Conservation (phyloP, 2,113 vertebrate species). For the Notothenia coriiceps region DNA sequence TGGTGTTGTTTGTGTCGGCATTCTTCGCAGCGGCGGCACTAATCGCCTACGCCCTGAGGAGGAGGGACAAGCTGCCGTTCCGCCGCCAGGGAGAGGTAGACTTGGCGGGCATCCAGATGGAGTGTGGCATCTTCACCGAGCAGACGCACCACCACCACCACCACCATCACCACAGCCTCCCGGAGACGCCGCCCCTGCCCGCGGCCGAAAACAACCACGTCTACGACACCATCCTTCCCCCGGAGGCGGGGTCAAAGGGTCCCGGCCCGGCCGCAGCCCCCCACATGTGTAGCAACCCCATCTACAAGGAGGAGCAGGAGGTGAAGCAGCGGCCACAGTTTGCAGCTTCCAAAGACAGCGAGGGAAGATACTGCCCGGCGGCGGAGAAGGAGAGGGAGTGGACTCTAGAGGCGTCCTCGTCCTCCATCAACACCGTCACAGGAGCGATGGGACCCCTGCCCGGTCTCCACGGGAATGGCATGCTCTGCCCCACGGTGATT, state of each 20-base stretch:
- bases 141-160: conserved; percentile 78
- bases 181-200: conserved; percentile 86
- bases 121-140: conserved; percentile 91
- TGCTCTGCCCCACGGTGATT: conserved; percentile 89
- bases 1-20: conserved; percentile 91
- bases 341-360: conserved; percentile 80
- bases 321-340: conserved; percentile 80
- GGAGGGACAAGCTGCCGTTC: conserved; percentile 92
- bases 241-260: conserved; percentile 65
- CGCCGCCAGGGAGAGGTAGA: conserved; percentile 90
- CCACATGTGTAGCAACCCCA: conserved; percentile 90
- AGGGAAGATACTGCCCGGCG: conserved; percentile 86
- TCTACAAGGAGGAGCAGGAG: conserved; percentile 91
- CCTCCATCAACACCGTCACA: conserved; percentile 90
- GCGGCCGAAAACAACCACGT: conserved; percentile 84
- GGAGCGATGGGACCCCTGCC: conserved; percentile 83
- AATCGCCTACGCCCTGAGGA: conserved; percentile 90
- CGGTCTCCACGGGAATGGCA: conserved; percentile 89
- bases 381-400: conserved; percentile 92
- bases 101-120: conserved; percentile 91
- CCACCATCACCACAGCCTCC: conserved; percentile 80
- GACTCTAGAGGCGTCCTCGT: conserved; percentile 88
- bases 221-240: conserved; percentile 91
- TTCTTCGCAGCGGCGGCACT: conserved; percentile 93
- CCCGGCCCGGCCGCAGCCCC: conserved; percentile 48